Evolutionary conservation across 2,797 vertebrate genomes (phyloP), one percentile per base, ranked within the genome.

Genomic region (Oryzias sinensis): DNA sequence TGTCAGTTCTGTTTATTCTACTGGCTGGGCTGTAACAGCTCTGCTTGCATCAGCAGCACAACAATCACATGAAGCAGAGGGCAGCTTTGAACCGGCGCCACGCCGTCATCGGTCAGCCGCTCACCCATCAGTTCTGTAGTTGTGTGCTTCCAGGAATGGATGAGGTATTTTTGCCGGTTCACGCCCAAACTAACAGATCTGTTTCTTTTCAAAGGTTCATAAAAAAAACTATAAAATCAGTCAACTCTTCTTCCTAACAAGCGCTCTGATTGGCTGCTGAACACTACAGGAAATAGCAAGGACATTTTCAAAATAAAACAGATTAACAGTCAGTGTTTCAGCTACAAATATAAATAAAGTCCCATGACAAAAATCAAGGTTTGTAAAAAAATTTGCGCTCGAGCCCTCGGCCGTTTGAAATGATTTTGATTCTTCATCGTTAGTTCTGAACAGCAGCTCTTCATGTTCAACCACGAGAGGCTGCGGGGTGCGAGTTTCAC

Each of bases 371-470:
- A 70, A 91, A 90, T 90, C 74, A 88, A 79, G 58, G 15, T 61
- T 58, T 67, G 29, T 52, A 66, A 58, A 62, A 71, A 75, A 50
- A 13, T 70, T 75, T 79, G 65, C 77, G 76, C 64, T 84, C 58
- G 41, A 72, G 77, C 71, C 77, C 69, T 80, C 27, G 68, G 79
- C 70, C 67, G 33, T 63, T 70, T 53, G 68, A 85, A 89, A 86
- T 77, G 65, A 89, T 91, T 89, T 3, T 70, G 83, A 85, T 86
- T 90, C 89, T 90, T 91, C 88, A 84, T 88, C 59, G 14, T 55
- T 65, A 54, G 59, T 50, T 55, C 42, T n/a, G 33, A 58, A 59
- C 40, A 60, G 59, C 42, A 29, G 59, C 75, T 59, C 55, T 79
- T 84, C 59, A 47, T 15, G 41, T 61, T 69, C 66, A 70, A 82